Evolutionary conservation across 2,888 invertebrate species (phyloP), one percentile per base, ranked within the genome.

Genomic region (Deladenus siricidicola): DNA sequence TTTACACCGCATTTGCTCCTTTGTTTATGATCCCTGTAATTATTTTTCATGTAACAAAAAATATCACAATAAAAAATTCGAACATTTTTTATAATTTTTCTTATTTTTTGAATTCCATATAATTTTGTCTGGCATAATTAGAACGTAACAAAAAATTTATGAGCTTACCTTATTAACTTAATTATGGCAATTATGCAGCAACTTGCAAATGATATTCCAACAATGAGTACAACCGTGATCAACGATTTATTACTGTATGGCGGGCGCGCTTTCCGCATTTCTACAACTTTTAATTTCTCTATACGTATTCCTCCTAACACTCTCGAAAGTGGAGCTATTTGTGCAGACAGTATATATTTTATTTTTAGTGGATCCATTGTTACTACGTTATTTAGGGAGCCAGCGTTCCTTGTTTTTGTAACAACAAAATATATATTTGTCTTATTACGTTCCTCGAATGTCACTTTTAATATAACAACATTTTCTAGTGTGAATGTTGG

Each of bases 241-340:
- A 75, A 62, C 30, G 50, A 23, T 14, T 47, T 45, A 28, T 58
- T 58, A 51, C 66, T 62, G 10, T 29, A 39, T 28, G 39, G 47
- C 21, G 19, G 48, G 14, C 17, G 28, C n/a, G 26, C 34, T 28
- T 56, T 50, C 47, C 42, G 44, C 26, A 65, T 47, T 29, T 51
- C 50, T 21, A 42, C 58, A 17, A 64, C n/a, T 42, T 44, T 45
- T 19, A 69, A 39, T 23, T 50, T 30, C 43, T 73, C 73, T 21
- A 77, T 69, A 44, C 62, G 63, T 24, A 77, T 69, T 28, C 77
- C 77, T 6, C 77, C 77, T 2, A 77, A 64, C 14, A 76, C 71
- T 17, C 77, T 66, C n/a, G 73, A 67, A 10, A 77, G 64, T 10
- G 77, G 75, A 1, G 60, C 69, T 30, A 67, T 50, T 63, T 72